These are phyloP conservation scores for Oncopodura yosiiana DNA, from an alignment of 1,140 invertebrate genomes.

Conservation along the genomic window DNA sequence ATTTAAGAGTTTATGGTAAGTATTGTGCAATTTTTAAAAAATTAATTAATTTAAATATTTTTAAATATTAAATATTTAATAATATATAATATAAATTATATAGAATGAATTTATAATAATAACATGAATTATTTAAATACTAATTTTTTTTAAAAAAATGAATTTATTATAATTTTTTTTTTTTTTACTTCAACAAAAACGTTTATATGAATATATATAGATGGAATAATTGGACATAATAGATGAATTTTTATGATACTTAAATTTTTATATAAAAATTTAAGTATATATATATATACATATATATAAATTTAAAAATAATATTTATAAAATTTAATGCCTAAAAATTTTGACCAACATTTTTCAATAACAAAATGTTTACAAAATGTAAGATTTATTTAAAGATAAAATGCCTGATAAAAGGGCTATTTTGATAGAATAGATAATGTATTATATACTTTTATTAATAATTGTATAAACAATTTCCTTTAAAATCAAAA, in stretches of 20 bases:
- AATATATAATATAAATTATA: constrained; percentile 4
- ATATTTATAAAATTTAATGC: background rate
- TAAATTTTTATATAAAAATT: constrained; percentile 5
- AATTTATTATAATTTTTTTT: constrained; percentile 3
- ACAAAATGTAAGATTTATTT: constrained; percentile 1
- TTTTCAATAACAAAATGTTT: constrained; percentile 4
- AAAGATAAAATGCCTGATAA: constrained; percentile 34
- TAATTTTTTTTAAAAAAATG: background rate
- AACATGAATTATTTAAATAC: background rate
- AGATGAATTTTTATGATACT: constrained; percentile 4
- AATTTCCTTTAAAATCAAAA: constrained; percentile 31
- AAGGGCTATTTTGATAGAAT: constrained; percentile 36
- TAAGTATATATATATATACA: constrained; percentile 12
- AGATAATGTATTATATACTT: constrained; percentile 19
- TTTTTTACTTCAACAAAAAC: constrained; percentile 9
- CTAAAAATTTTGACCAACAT: constrained; percentile 8
- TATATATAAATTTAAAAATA: constrained; percentile 12
- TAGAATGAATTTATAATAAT: constrained; percentile 9
- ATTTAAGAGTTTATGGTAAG: background rate
- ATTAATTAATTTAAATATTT: background rate
- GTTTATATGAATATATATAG: constrained; percentile 3
- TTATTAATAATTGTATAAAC: constrained; percentile 18
- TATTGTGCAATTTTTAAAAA: too few relatives aligned
- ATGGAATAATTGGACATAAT: background rate
- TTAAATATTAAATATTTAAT: constrained; percentile 4